phyloP scores from a whole-genome alignment of 2,113 vertebrate species.

The Uria lomvia region DNA sequence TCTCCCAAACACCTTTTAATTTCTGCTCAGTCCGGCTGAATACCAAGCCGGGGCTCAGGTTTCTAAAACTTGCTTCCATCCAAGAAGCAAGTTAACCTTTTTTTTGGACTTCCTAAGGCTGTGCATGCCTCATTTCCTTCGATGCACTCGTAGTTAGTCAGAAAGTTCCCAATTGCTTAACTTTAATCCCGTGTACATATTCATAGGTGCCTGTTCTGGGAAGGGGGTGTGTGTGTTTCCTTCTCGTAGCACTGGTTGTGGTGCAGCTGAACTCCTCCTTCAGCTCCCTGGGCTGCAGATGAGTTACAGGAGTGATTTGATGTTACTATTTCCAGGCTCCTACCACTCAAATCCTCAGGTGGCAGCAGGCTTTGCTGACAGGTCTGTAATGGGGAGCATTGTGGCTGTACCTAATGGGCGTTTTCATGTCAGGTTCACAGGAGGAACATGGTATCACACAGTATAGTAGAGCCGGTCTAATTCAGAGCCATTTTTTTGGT shows the following conservation, averaged over 20 bases:
- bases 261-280: neutral
- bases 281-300: neutral
- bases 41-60: neutral
- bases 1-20: neutral
- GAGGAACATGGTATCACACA: neutral
- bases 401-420: neutral
- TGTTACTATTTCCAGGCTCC: neutral
- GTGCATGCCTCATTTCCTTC: neutral
- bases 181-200: neutral
- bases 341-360: neutral
- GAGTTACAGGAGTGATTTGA: neutral
- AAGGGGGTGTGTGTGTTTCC: neutral
- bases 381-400: neutral
- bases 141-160: neutral
- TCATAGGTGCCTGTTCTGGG: neutral
- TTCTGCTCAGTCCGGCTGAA: neutral
- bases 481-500: neutral
- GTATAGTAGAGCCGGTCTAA: neutral
- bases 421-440: neutral
- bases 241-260: accelerated
- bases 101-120: neutral
- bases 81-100: neutral
- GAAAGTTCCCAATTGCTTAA: neutral
- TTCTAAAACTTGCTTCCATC: neutral
- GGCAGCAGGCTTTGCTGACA: neutral